These are phyloP conservation scores for Anodontia alba DNA, from an alignment of 2,888 invertebrate species.

Conservation along the genomic window DNA sequence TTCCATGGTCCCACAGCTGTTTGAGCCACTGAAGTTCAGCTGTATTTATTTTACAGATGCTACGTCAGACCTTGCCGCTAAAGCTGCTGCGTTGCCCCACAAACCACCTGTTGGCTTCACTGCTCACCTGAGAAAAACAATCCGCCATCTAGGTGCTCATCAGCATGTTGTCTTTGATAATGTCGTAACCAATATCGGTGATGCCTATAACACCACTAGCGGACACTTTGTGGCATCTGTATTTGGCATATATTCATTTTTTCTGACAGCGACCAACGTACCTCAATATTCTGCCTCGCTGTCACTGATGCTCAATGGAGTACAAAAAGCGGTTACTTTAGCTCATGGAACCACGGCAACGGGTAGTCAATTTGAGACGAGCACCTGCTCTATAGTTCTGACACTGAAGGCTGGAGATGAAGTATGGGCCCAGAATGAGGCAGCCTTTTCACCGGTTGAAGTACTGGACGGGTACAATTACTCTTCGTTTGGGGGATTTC, in stretches of 20 bases:
- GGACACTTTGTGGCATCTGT: conserved; percentile 44
- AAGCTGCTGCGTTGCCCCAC: conserved; percentile 23
- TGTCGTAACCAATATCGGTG: conserved; percentile 42
- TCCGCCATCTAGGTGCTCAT: conserved; percentile 27
- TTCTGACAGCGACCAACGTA: conserved; percentile 38
- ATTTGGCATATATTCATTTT: conserved; percentile 48
- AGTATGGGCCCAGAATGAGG: conserved; percentile 54
- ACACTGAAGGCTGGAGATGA: conserved; percentile 37
- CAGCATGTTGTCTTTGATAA: conserved; percentile 44
- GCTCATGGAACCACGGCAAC: conserved; percentile 37
- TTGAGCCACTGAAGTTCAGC: neutral
- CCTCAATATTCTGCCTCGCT: conserved; percentile 42
- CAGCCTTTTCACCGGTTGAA: conserved; percentile 38
- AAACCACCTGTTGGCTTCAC: conserved; percentile 42
- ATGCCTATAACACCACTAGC: conserved; percentile 22
- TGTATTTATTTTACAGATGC: conserved; percentile 24
- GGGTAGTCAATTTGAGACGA: conserved; percentile 37
- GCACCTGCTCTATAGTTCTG: conserved; percentile 30
- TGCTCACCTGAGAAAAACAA: conserved; percentile 40
- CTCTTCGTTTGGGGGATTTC: conserved; percentile 43
- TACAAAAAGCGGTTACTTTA: conserved; percentile 10
- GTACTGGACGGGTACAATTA: conserved; percentile 43
- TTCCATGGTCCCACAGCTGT: neutral
- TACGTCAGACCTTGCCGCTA: conserved; percentile 33
- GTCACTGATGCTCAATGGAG: conserved; percentile 37